Evolutionary conservation across 2,113 vertebrate genomes (phyloP).

Genomic region (Lepisosteus osseus): DNA sequence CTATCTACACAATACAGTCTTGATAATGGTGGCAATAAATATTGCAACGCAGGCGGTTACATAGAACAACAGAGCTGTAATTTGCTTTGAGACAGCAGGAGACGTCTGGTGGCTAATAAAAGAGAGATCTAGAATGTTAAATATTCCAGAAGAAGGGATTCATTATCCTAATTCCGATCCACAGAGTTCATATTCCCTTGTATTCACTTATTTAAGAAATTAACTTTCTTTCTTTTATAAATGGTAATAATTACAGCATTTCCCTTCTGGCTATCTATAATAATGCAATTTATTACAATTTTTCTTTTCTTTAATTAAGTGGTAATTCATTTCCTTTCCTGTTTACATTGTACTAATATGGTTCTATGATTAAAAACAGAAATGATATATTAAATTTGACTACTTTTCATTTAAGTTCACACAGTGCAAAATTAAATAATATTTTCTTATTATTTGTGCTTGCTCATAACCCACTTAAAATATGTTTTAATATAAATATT

Average conservation of each 20-base stretch:
- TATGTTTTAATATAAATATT: too few species aligned
- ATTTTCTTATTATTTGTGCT: too few species aligned
- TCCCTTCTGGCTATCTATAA: slow-evolving; percentile 3
- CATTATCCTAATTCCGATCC: slow-evolving; percentile 29
- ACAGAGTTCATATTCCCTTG: slow-evolving; percentile 30
- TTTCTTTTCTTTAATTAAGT: slow-evolving; percentile 27
- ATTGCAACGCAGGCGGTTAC: neutral
- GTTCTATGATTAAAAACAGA: too few species aligned
- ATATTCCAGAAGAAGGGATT: slow-evolving; percentile 31
- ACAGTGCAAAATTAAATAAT: too few species aligned
- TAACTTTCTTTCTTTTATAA: slow-evolving; percentile 17
- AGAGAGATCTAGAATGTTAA: slow-evolving; percentile 10
- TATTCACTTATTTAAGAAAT: neutral
- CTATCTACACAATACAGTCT: neutral
- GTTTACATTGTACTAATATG: too few species aligned
- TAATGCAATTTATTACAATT: neutral
- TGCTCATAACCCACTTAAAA: too few species aligned
- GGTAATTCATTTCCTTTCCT: neutral
- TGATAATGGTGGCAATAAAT: neutral
- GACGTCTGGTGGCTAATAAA: neutral
- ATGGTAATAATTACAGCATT: slow-evolving; percentile 8
- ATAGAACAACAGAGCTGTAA: neutral
- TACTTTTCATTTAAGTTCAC: too few species aligned
- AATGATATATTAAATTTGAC: too few species aligned
- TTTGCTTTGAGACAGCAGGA: neutral